Conservation (phyloP, 2,113 vertebrate species). For the Cyprinus carpio region DNA sequence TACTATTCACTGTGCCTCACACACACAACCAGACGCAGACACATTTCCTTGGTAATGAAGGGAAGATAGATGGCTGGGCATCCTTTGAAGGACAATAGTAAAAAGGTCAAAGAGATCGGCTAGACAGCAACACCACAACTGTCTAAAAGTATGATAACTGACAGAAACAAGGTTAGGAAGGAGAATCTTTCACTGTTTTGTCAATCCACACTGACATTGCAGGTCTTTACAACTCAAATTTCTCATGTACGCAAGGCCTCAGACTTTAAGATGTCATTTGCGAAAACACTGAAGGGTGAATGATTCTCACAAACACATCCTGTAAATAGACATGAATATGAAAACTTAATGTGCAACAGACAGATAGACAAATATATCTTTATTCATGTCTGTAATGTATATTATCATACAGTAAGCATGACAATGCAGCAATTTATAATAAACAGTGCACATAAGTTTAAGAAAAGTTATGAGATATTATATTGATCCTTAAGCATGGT, state of each 20-base stretch:
- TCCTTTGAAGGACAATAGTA: conserved; percentile 48
- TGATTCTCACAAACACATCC: not conserved
- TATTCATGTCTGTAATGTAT: too few relatives aligned
- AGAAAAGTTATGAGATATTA: not conserved
- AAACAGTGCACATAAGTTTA: not conserved
- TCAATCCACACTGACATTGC: conserved; percentile 1
- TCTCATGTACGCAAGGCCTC: not conserved
- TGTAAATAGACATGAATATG: not conserved
- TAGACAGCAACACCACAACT: conserved; percentile 43
- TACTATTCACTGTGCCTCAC: conserved; percentile 47
- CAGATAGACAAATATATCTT: not conserved
- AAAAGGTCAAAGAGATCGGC: conserved; percentile 54
- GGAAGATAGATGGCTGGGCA: conserved; percentile 35
- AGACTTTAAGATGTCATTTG: not conserved
- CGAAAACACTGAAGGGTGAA: not conserved
- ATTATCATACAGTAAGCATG: not conserved
- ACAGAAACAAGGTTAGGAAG: conserved; percentile 39
- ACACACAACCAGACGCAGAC: conserved; percentile 52
- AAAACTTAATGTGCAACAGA: not conserved
- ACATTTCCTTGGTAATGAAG: conserved; percentile 54
- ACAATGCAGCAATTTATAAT: not conserved
- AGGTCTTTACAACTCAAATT: not conserved
- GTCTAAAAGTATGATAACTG: conserved; percentile 42
- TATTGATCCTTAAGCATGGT: not conserved
- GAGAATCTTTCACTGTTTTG: not conserved